phyloP scores from a whole-genome alignment of 2,797 vertebrate species.

The Ptychadena robeensis region DNA sequence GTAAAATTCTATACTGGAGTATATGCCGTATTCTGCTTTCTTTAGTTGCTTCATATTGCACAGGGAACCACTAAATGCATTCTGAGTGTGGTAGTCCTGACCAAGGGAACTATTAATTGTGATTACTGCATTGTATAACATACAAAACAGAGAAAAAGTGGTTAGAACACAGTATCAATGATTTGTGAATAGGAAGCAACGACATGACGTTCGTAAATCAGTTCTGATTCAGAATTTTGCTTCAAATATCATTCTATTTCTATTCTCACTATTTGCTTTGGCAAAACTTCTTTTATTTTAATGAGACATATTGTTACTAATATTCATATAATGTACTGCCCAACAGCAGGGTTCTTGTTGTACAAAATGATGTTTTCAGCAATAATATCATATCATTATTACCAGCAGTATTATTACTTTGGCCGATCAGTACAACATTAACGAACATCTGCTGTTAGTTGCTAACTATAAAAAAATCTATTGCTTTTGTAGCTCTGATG shows the following conservation, averaged over 20 bases:
- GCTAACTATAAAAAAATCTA: background rate
- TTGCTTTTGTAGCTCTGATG: background rate
- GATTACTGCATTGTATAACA: background rate
- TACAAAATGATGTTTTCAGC: background rate
- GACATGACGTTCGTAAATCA: too few species aligned
- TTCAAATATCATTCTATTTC: too few species aligned
- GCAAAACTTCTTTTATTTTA: background rate
- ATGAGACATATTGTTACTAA: background rate
- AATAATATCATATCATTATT: background rate
- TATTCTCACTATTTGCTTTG: too few species aligned
- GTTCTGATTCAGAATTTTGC: too few species aligned
- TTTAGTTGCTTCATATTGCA: too few species aligned
- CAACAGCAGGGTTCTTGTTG: background rate
- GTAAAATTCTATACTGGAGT: too few species aligned
- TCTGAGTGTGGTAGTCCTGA: too few species aligned
- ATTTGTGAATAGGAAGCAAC: background rate
- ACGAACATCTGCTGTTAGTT: background rate
- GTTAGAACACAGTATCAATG: background rate
- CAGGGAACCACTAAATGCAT: too few species aligned
- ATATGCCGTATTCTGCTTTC: too few species aligned
- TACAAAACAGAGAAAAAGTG: background rate
- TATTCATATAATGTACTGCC: background rate
- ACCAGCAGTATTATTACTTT: background rate
- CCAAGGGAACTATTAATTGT: background rate
- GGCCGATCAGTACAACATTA: background rate